These are phyloP conservation scores for Gymnorhina tibicen DNA, from an alignment of 2,113 vertebrate genomes.

Conservation along the genomic window DNA sequence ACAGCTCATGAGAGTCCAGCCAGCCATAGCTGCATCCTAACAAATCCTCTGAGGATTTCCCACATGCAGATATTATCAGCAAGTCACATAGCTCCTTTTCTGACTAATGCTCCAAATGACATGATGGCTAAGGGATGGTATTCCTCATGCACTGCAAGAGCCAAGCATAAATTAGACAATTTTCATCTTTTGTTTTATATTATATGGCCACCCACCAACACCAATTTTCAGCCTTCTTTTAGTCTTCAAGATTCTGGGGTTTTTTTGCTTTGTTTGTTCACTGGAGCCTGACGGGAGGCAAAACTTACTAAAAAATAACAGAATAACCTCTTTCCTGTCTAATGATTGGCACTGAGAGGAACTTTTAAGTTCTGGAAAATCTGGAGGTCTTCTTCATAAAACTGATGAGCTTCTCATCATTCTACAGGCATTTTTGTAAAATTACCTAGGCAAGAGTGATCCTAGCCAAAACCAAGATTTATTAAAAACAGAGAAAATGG, in stretches of 20 bases:
- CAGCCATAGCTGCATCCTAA: not conserved
- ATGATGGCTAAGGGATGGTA: not conserved
- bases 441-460: slow-evolving; percentile 42
- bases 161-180: not conserved
- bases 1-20: not conserved
- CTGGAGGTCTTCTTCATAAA: slow-evolving; percentile 27
- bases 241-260: not conserved
- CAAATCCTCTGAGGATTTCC: not conserved
- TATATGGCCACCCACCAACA: not conserved
- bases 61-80: not conserved
- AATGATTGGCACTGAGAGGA: not conserved
- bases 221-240: not conserved
- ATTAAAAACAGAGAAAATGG: slow-evolving; percentile 39
- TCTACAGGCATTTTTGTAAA: slow-evolving; percentile 35
- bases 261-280: not conserved
- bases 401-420: not conserved
- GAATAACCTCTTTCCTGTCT: not conserved
- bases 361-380: slow-evolving; percentile 8
- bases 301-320: not conserved
- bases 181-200: not conserved
- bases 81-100: not conserved
- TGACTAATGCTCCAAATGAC: not conserved
- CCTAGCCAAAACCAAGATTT: slow-evolving; percentile 39
- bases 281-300: not conserved
- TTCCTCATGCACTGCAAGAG: not conserved